Evolutionary conservation across 2,888 invertebrate genomes (phyloP), one percentile per base, ranked within the genome.

Genomic region (Spatulosminthurus flaviceps): DNA sequence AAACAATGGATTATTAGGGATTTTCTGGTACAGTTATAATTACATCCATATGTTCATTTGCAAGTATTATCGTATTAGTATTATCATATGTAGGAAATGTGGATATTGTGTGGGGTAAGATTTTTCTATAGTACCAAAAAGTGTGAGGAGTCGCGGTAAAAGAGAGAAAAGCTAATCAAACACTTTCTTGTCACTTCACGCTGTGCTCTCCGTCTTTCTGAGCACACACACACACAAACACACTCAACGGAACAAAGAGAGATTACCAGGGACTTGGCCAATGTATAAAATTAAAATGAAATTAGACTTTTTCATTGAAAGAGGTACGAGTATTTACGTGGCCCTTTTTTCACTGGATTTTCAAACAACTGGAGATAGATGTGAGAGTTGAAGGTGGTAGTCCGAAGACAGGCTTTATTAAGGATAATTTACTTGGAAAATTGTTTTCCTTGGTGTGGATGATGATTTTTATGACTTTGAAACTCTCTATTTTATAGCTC

Each of bases 171-270:
- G 75, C 67, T 73, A 67, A 79, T 74, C 79, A 74, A 79, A 71
- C 70, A 75, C 66, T 71, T 79, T 79, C 76, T 69, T 79, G 79
- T 79, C 79, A 79, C 79, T 74, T 66, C 79, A 74, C 74, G 79
- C 70, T 79, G 79, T 75, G 74, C 67, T 67, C 75, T 69, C 60
- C 69, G 43, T 73, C 73, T 73, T 2, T 21, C n/a, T 26, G 60
- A 43, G 73, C 24, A 72, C 60, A 51, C 72, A 51, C 11, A 42
- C 16, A 72, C 24, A 72, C 60, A 51, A 51, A 51, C 11, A 42
- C 16, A 72, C 29, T 29, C 71, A 51, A 0, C 22, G 24, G 60
- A 72, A 60, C 72, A 72, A 72, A 72, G 60, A 51, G 51, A 72
- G 72, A 70, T 70, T 70, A 70, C 34, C 13, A 26, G 51, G 1